Evolutionary conservation across 2,888 invertebrate genomes (phyloP).

Genomic region (Drosophila nigritarsus): DNA sequence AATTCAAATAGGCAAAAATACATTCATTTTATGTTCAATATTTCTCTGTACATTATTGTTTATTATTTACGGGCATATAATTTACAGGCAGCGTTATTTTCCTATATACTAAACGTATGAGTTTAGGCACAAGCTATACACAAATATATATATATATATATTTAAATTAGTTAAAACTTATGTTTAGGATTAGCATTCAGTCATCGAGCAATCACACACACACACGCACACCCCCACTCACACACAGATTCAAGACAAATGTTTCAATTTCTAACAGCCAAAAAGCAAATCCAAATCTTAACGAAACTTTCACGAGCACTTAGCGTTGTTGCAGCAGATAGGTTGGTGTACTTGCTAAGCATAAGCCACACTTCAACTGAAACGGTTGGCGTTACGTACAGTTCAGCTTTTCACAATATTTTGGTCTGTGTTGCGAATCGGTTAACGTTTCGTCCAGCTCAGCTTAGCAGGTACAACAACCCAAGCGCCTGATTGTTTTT

Average conservation of each 20-base stretch:
- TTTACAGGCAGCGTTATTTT: conserved; percentile 63
- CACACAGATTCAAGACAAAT: conserved; percentile 17
- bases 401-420: neutral
- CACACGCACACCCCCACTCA: conserved; percentile 11
- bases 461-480: conserved; percentile 20
- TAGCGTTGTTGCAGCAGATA: neutral
- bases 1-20: conserved; percentile 28
- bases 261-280: conserved; percentile 48
- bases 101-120: conserved; percentile 37
- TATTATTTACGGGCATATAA: conserved; percentile 66
- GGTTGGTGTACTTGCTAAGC: conserved; percentile 25
- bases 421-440: conserved; percentile 2
- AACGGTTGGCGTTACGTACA: conserved; percentile 3
- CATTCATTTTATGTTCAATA: conserved; percentile 48
- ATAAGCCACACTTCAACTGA: neutral
- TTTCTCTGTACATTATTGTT: conserved; percentile 63
- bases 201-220: conserved; percentile 36
- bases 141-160: conserved; percentile 29
- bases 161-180: conserved; percentile 61
- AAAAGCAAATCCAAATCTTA: conserved; percentile 41
- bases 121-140: conserved; percentile 75
- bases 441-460: conserved; percentile 4
- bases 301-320: conserved; percentile 24
- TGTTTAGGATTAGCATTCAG: conserved; percentile 61
- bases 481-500: neutral